Conservation (phyloP, 2,888 invertebrate genomes). For the Latrodectus elegans region DNA sequence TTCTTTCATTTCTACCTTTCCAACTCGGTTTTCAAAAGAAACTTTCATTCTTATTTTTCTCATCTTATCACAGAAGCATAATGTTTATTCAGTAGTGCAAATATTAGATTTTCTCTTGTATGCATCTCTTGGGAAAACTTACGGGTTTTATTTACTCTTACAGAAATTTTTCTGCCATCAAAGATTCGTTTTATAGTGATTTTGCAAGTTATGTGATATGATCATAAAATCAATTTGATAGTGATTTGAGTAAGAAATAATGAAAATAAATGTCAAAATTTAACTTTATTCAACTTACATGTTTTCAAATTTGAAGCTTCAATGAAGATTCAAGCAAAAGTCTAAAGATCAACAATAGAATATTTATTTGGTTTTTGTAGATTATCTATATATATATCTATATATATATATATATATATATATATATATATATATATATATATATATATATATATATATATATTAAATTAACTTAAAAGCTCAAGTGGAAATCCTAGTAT, state of each 20-base stretch:
- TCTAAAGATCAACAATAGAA: too few species aligned
- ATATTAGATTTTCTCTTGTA: slow-evolving; percentile 16
- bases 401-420: not conserved
- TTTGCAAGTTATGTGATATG: too few species aligned
- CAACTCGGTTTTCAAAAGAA: not conserved
- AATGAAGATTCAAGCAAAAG: too few species aligned
- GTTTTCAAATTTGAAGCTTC: too few species aligned
- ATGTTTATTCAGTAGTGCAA: slow-evolving; percentile 36
- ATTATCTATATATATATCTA: not conserved
- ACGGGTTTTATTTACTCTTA: not conserved
- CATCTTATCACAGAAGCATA: not conserved
- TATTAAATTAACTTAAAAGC: not conserved
- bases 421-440: not conserved
- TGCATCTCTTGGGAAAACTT: not conserved
- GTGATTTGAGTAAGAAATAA: too few species aligned
- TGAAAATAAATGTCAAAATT: too few species aligned
- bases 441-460: not conserved
- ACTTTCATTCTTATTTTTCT: not conserved
- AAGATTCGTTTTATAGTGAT: too few species aligned
- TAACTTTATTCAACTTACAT: too few species aligned
- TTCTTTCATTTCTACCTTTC: not conserved
- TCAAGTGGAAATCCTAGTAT: too few species aligned
- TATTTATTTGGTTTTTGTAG: too few species aligned
- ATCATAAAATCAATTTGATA: too few species aligned
- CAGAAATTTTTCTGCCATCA: too few species aligned